These are phyloP conservation scores for Erebia ligea DNA, from an alignment of 2,888 invertebrate species.

Conservation along the genomic window DNA sequence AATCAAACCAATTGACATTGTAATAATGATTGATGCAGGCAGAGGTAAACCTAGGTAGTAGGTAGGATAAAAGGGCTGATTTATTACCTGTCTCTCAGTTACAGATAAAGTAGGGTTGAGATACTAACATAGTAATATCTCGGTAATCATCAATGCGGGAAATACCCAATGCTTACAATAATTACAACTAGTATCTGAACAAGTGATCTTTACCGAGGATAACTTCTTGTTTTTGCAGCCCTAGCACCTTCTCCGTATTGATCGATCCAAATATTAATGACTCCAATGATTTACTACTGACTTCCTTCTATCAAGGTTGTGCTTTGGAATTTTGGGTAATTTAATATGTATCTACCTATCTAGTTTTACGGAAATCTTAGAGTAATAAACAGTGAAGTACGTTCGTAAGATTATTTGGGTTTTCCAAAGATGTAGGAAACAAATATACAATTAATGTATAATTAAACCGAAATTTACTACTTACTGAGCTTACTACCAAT, in stretches of 20 bases:
- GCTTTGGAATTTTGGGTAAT: constrained; percentile 7
- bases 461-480: too few species aligned
- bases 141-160: neutral
- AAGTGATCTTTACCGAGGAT: constrained; percentile 20
- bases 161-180: neutral
- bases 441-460: too few species aligned
- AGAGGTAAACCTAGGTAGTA: too few species aligned
- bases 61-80: too few species aligned
- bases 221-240: neutral
- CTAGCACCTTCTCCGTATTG: constrained; percentile 12
- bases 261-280: constrained; percentile 11
- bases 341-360: neutral
- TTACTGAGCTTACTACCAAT: too few species aligned
- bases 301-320: constrained; percentile 20
- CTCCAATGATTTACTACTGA: constrained; percentile 13
- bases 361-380: neutral
- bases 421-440: neutral
- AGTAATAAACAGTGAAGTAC: neutral
- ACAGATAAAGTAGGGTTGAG: too few species aligned
- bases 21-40: too few species aligned
- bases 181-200: constrained; percentile 1
- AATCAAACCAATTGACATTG: too few species aligned
- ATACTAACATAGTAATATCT: too few species aligned
- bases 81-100: too few species aligned
- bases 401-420: neutral